Evolutionary conservation across 1,140 invertebrate species (phyloP).

Genomic region (Medauroidea extradentata): DNA sequence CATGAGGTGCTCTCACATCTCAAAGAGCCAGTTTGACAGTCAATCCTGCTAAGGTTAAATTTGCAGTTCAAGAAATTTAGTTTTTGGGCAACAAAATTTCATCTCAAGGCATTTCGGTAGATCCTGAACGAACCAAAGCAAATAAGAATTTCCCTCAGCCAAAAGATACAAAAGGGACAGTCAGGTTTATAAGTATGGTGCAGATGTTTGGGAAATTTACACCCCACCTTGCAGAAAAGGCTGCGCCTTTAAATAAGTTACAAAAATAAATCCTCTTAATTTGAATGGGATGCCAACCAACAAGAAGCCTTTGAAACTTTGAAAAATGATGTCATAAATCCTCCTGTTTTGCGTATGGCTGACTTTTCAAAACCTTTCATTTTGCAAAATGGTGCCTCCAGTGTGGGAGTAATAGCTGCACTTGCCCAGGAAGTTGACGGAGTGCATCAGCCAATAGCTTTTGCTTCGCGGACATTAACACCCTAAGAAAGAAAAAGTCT

Average conservation of each 20-base stretch:
- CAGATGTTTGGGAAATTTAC: not conserved
- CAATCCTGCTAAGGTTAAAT: conserved; percentile 15
- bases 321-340: conserved; percentile 28
- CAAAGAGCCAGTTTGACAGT: conserved; percentile 16
- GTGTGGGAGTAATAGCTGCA: conserved; percentile 32
- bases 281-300: conserved; percentile 31
- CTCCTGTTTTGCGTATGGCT: conserved; percentile 34
- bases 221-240: conserved; percentile 33
- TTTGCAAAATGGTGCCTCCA: conserved; percentile 38
- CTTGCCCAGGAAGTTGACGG: conserved; percentile 31
- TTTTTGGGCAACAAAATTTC: conserved; percentile 15
- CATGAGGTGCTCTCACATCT: conserved; percentile 17
- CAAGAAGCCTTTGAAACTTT: conserved; percentile 34
- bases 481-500: conserved; percentile 40
- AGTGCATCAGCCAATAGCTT: conserved; percentile 28
- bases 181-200: not conserved
- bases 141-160: conserved; percentile 15
- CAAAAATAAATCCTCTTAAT: conserved; percentile 16
- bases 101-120: not conserved
- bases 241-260: conserved; percentile 34
- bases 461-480: conserved; percentile 37
- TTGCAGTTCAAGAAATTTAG: conserved; percentile 2
- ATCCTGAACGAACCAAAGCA: conserved; percentile 13
- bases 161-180: not conserved
- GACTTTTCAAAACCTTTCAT: conserved; percentile 34